phyloP scores from a whole-genome alignment of 2,888 invertebrate genomes.

The Troglohyphantes excavatus region DNA sequence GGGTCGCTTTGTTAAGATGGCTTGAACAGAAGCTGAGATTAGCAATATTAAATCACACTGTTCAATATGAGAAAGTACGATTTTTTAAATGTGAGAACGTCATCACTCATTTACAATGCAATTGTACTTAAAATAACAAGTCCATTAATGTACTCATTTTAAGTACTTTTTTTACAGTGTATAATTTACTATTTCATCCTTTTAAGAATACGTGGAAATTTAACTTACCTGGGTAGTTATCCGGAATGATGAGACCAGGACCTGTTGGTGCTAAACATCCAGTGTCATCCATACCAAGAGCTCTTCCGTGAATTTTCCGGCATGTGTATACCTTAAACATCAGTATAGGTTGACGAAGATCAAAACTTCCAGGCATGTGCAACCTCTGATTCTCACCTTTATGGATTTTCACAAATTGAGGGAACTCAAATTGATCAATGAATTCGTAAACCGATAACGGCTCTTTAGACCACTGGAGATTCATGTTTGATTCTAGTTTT shows the following conservation, averaged over 20 bases:
- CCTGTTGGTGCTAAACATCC: conserved; percentile 81
- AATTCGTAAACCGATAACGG: conserved; percentile 83
- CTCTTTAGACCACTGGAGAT: conserved; percentile 42
- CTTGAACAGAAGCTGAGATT: too few species aligned
- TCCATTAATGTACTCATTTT: too few species aligned
- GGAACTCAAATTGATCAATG: conserved; percentile 86
- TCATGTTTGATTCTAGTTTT: neutral
- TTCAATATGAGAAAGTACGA: too few species aligned
- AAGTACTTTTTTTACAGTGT: too few species aligned
- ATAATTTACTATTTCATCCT: too few species aligned
- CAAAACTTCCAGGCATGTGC: conserved; percentile 82
- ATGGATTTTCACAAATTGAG: conserved; percentile 85
- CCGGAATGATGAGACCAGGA: conserved; percentile 86
- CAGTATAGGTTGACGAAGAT: conserved; percentile 85
- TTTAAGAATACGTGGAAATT: neutral
- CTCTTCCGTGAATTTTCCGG: conserved; percentile 86
- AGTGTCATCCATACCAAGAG: conserved; percentile 81
- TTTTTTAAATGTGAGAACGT: too few species aligned
- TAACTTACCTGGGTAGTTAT: conserved; percentile 86
- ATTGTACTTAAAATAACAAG: too few species aligned
- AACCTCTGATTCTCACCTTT: conserved; percentile 63
- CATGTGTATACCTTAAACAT: conserved; percentile 87
- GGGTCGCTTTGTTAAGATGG: too few species aligned
- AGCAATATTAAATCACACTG: too few species aligned
- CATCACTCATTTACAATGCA: too few species aligned